phyloP scores from a whole-genome alignment of 2,888 invertebrate species.

The Tolmerus cingulatus region DNA sequence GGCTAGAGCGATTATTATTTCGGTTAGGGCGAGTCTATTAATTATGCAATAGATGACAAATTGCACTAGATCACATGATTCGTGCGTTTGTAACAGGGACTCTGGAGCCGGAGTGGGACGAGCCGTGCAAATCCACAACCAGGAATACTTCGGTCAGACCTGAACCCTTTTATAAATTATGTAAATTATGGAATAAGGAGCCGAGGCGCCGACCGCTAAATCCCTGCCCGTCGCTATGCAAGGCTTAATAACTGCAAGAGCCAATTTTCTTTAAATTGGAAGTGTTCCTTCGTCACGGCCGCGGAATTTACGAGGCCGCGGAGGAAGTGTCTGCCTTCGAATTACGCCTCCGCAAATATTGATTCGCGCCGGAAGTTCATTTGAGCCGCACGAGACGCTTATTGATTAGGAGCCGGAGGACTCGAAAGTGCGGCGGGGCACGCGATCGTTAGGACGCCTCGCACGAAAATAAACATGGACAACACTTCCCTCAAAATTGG shows the following conservation, averaged over 20 bases:
- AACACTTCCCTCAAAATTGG: conserved; percentile 31
- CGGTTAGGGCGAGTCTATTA: background rate
- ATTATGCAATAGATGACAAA: conserved; percentile 18
- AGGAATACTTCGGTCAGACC: background rate
- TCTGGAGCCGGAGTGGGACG: background rate
- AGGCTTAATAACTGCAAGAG: background rate
- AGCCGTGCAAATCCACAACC: background rate
- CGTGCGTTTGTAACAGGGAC: background rate
- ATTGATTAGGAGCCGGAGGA: conserved; percentile 20
- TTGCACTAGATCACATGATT: conserved; percentile 19
- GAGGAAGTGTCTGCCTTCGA: conserved; percentile 18
- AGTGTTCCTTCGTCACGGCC: conserved; percentile 2
- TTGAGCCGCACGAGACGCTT: conserved; percentile 23
- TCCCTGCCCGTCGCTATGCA: background rate
- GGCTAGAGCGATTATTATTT: background rate
- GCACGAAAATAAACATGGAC: conserved; percentile 26
- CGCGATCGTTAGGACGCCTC: conserved; percentile 40
- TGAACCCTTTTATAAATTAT: background rate
- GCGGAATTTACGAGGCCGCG: background rate
- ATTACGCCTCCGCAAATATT: conserved; percentile 24
- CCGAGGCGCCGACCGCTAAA: background rate
- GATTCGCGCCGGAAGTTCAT: conserved; percentile 23
- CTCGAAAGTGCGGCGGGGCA: conserved; percentile 41
- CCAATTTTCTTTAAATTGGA: conserved; percentile 8
- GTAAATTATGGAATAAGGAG: conserved; percentile 17